Conservation (phyloP, 1,140 invertebrate species). For the Drosophila ficusphila region DNA sequence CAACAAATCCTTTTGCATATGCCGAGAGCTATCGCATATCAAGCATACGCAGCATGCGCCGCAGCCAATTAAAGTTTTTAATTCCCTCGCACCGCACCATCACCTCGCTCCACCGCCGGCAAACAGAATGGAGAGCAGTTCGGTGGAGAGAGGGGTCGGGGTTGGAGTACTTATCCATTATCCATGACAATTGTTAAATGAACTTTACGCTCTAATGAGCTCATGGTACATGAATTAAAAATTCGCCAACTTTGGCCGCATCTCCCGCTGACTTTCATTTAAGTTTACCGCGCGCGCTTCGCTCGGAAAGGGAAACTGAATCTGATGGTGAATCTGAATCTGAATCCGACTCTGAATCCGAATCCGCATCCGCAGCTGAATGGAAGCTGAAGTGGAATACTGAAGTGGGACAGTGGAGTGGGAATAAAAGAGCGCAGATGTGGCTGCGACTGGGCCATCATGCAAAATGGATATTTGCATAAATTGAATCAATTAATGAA, state of each 20-base stretch:
- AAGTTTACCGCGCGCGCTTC: conserved; percentile 22
- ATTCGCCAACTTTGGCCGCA: conserved; percentile 38
- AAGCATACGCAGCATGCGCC: conserved; percentile 75
- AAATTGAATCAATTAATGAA: conserved; percentile 53
- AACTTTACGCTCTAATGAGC: conserved; percentile 80
- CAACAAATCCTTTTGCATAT: conserved; percentile 64
- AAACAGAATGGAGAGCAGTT: conserved; percentile 12
- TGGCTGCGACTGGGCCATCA: background rate
- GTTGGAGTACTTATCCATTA: conserved; percentile 58
- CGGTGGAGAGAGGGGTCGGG: too few relatives aligned
- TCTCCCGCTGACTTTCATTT: conserved; percentile 43
- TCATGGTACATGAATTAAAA: conserved; percentile 61
- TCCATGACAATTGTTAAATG: conserved; percentile 80
- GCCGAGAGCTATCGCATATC: conserved; percentile 68
- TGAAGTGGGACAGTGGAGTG: background rate
- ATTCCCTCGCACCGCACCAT: conserved; percentile 41
- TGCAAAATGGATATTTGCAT: conserved; percentile 40
- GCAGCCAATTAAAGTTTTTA: conserved; percentile 81
- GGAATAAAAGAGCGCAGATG: background rate
- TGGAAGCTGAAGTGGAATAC: too few relatives aligned
- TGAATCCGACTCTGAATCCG: too few relatives aligned
- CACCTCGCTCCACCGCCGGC: conserved; percentile 1
- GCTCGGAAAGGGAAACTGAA: too few relatives aligned
- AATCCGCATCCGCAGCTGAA: too few relatives aligned
- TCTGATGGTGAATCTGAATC: too few relatives aligned